Conservation (phyloP, 35 echinoderm and acorn worm genomes). For the Amphiura filiformis region DNA sequence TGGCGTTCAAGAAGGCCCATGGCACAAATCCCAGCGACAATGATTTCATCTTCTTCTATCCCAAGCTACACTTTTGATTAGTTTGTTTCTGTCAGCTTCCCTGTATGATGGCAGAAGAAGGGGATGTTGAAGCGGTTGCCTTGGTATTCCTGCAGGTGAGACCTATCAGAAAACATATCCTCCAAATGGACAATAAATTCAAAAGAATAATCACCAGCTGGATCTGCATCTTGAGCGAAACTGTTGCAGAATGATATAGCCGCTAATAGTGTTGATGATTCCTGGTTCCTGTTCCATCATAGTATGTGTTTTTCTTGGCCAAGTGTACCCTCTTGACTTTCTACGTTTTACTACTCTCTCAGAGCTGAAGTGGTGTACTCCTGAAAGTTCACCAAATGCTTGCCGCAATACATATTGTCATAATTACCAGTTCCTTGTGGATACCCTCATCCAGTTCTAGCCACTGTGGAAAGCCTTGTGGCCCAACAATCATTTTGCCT, state of each 20-base stretch:
- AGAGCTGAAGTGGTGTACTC: slow-evolving; percentile 40
- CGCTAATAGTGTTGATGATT: slow-evolving; percentile 40
- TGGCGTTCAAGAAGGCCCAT: slow-evolving; percentile 51
- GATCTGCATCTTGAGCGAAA: slow-evolving; percentile 30
- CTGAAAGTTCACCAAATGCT: slow-evolving; percentile 50
- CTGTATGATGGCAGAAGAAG: slow-evolving; percentile 21
- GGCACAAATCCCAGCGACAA: slow-evolving; percentile 40
- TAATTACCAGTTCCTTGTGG: no score
- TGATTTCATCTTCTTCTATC: slow-evolving; percentile 35
- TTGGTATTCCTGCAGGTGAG: slow-evolving; percentile 15
- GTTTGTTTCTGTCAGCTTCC: slow-evolving; percentile 30
- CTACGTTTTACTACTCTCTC: slow-evolving; percentile 49
- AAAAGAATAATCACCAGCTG: slow-evolving; percentile 5
- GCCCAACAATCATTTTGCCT: no score
- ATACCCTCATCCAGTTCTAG: no score
- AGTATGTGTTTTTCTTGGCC: slow-evolving; percentile 24
- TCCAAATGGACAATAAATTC: slow-evolving; percentile 32
- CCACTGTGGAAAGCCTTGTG: no score
- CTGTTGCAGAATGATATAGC: slow-evolving; percentile 24
- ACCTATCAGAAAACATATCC: slow-evolving; percentile 13
- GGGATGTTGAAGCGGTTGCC: slow-evolving; percentile 36
- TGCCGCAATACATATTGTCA: slow-evolving; percentile 53
- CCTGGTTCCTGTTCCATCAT: slow-evolving; percentile 5
- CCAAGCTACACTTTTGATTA: slow-evolving; percentile 27
- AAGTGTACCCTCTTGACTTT: slow-evolving; percentile 16